Evolutionary conservation across 2,888 invertebrate species (phyloP), one percentile per base, ranked within the genome.

Genomic region (Syritta pipiens): DNA sequence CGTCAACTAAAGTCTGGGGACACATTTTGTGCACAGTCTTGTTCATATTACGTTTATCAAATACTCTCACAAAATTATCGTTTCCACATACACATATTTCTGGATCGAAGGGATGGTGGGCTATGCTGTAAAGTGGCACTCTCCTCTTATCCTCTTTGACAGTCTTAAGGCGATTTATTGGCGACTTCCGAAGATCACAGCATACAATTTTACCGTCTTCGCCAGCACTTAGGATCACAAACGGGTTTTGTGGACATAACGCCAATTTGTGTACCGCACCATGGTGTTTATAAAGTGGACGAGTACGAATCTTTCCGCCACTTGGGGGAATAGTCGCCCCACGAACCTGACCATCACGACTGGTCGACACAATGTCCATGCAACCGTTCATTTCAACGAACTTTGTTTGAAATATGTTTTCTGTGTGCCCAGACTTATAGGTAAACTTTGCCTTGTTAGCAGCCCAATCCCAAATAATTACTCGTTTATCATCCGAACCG

Each of bases 391-490:
- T 84, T 57, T 95, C 94, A 82, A 98, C 90, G 90, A 97, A 98
- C 89, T 97, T 97, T 84, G 93, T 92, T 86, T 97, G 96, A 88
- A 97, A 97, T 59, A 98, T 95, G 86, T 98, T 97, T 30, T 93
- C 92, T 81, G 92, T 91, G 89, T 98, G 98, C 1, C 96, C 96
- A 14, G 95, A 95, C 83, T 93, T 92, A 84, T 95, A 94, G 2
- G 91, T 90, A 82, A 94, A 90, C 28, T 92, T 87, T 1, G 92
- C 90, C 79, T 91, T 92, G 60, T 93, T 93, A 7, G 91, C 89
- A 10, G 95, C 92, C 97, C 97, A 98, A 86, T 98, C 94, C 98
- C 98, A 98, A 6, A 98, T 89, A 7, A 95, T 92, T 4, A 97
- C 93, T 76, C 92, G 91, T 51, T 94, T 92, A 90, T 98, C 98